Evolutionary conservation across 2,888 invertebrate genomes (phyloP).

Genomic region (Calameuta filiformis): DNA sequence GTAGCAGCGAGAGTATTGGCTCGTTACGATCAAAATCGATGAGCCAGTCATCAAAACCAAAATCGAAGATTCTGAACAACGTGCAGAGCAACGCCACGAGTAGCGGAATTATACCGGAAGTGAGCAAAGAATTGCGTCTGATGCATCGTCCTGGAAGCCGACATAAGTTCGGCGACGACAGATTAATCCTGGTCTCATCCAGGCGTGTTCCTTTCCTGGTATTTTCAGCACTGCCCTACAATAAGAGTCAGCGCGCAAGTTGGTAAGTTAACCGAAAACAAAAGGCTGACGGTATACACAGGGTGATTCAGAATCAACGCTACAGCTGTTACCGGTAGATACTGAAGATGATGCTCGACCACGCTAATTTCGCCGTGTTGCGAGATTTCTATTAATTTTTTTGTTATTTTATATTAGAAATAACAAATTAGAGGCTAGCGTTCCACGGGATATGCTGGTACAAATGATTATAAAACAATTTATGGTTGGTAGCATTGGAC

Average conservation of each 20-base stretch:
- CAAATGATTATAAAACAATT: neutral
- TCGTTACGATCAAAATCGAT: constrained; percentile 70
- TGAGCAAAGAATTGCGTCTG: constrained; percentile 64
- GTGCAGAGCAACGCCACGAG: constrained; percentile 62
- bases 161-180: constrained; percentile 80
- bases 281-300: neutral
- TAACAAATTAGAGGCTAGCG: neutral
- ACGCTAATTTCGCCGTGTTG: neutral
- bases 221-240: constrained; percentile 89
- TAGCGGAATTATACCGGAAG: constrained; percentile 60
- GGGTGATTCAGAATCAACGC: neutral
- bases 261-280: constrained; percentile 66
- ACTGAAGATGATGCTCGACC: neutral
- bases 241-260: constrained; percentile 73
- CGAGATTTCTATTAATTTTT: neutral
- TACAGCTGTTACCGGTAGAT: neutral
- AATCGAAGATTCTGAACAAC: constrained; percentile 71
- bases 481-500: neutral
- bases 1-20: constrained; percentile 85
- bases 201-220: constrained; percentile 85
- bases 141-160: constrained; percentile 71
- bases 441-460: neutral
- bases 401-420: neutral
- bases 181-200: constrained; percentile 83
- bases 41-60: constrained; percentile 69